Evolutionary conservation across 2,797 vertebrate genomes (phyloP).

Genomic region (Acrossocheilus wenchowensis): DNA sequence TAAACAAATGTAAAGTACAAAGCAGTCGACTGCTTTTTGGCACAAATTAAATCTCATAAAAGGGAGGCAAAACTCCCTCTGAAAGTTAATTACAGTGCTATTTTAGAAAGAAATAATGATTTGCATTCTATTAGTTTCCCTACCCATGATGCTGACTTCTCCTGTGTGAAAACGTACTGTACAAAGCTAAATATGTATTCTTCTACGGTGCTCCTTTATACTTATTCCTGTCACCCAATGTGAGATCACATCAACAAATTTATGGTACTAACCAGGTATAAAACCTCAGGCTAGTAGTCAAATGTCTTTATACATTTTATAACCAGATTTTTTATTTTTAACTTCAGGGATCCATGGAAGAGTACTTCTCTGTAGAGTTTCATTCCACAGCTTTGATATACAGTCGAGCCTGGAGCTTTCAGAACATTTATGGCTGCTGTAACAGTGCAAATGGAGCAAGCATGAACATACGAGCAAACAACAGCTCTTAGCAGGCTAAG

Average conservation of each 20-base stretch:
- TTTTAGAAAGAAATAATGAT: background rate
- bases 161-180: background rate
- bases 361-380: background rate
- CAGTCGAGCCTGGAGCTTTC: background rate
- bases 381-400: slow-evolving; percentile 11
- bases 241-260: background rate
- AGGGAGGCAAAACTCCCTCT: background rate
- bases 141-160: background rate
- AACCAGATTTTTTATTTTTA: background rate
- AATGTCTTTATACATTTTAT: background rate
- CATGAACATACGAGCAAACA: background rate
- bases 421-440: background rate
- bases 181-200: background rate
- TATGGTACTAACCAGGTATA: background rate
- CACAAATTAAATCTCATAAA: background rate
- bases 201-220: background rate
- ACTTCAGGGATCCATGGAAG: background rate
- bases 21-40: background rate
- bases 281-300: background rate
- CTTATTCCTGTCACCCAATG: background rate
- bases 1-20: background rate
- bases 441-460: slow-evolving; percentile 1
- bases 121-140: background rate
- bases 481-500: slow-evolving; percentile 7
- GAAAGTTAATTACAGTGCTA: background rate